Evolutionary conservation across 92 coral and sea anemone genomes (phyloP), one percentile per base, ranked within the genome.

Genomic region (Parazoanthus swiftii): DNA sequence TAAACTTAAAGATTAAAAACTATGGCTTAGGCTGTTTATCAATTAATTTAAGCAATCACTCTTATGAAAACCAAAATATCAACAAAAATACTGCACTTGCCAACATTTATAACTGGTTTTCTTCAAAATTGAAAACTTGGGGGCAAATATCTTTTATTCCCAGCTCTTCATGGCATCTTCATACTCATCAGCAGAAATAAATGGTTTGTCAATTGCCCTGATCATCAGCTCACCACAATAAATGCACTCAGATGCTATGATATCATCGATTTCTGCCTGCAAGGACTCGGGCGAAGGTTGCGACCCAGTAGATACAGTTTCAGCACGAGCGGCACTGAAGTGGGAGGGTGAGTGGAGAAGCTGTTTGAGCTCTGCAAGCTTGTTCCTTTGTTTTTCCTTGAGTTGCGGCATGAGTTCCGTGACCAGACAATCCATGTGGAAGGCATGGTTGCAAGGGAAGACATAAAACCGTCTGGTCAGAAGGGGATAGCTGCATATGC

Each of bases 141-240:
- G 14, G 20, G 46, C 15, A n/a, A 16, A 44, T 68, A 6, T 14
- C 10, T 85, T 36, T 86, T 77, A 94, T 75, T 94, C 91, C 98
- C 98, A 95, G 88, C 94, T 95, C 18, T 93, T 89, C 73, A 91
- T 68, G 0, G 93, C 98, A 65, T 94, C 94, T 56, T 97, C 97
- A 68, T 95, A 96, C 81, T 96, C 99, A 36, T 97, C 98, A 33
- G 93, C 85, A 8, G 92, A 86, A 54, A 97, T 97, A 85, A 97
- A 97, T 13, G 99, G 99, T 79, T 97, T 94, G 74, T 97, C 99
- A 54, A 97, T 94, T 36, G 97, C 89, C 54, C 99, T 93, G 58
- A 97, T 97, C 99, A 97, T 97, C 77, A 93, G 80, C 79, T 97
- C 99, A 1, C 99, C 99, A 81, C 99, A 97, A 79, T 91, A 92